phyloP scores from a whole-genome alignment of 1,140 invertebrate genomes.

The Aphis craccivora region DNA sequence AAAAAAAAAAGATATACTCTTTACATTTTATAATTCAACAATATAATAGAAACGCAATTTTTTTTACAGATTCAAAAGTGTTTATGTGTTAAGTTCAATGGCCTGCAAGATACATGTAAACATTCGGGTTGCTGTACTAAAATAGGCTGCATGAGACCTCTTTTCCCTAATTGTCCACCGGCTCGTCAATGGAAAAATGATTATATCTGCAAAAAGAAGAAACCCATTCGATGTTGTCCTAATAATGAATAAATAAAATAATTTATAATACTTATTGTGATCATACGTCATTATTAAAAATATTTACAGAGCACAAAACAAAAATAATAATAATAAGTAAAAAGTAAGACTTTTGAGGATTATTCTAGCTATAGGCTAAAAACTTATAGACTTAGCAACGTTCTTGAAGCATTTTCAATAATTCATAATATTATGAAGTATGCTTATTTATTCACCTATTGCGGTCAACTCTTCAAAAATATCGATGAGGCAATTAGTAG shows the following conservation, averaged over 20 bases:
- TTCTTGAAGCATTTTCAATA: neutral
- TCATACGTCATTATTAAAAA: neutral
- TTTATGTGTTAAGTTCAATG: conserved; percentile 16
- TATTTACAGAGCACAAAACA: neutral
- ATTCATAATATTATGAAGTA: neutral
- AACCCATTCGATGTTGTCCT: neutral
- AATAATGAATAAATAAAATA: neutral
- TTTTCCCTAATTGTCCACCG: neutral
- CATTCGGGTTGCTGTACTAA: neutral
- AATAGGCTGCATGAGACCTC: neutral
- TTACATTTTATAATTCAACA: neutral
- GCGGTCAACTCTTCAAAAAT: no score
- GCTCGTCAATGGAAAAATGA: neutral
- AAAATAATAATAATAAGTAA: neutral
- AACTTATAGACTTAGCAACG: neutral
- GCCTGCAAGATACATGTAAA: conserved; percentile 19
- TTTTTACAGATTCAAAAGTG: conserved; percentile 23
- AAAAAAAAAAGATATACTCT: no score
- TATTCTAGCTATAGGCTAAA: no score
- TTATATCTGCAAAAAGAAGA: neutral
- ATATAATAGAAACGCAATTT: neutral
- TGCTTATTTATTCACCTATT: no score
- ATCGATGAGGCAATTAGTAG: no score
- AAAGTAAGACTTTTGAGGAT: no score
- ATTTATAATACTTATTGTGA: neutral